These are phyloP conservation scores for Drosophila koepferae DNA, from an alignment of 2,888 invertebrate species.

Conservation along the genomic window DNA sequence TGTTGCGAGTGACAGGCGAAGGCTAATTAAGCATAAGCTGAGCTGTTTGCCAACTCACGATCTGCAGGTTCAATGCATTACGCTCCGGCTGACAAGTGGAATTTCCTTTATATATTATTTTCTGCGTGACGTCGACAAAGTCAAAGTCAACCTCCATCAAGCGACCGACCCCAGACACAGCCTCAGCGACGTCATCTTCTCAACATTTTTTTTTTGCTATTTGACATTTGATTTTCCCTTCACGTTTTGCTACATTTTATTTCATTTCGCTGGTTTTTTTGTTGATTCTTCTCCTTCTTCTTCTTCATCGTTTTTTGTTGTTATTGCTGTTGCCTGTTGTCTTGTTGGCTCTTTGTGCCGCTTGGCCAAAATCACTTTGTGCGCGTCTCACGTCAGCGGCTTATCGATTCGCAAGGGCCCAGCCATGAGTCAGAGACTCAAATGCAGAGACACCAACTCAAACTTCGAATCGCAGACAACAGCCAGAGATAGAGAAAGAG, in stretches of 20 bases:
- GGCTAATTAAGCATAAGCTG: slow-evolving; percentile 43
- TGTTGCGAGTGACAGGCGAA: slow-evolving; percentile 35
- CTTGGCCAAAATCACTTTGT: slow-evolving; percentile 37
- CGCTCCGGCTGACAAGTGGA: slow-evolving; percentile 65
- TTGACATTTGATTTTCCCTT: slow-evolving; percentile 77
- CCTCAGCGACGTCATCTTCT: slow-evolving; percentile 66
- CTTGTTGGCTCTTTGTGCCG: slow-evolving; percentile 10
- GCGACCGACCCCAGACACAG: slow-evolving; percentile 16
- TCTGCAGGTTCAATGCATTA: slow-evolving; percentile 74
- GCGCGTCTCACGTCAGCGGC: slow-evolving; percentile 61
- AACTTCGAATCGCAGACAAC: slow-evolving; percentile 16
- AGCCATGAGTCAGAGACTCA: slow-evolving; percentile 73
- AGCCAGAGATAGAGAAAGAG: not conserved
- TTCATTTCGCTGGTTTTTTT: slow-evolving; percentile 20
- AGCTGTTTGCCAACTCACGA: slow-evolving; percentile 58
- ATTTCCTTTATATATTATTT: slow-evolving; percentile 62
- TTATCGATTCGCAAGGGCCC: slow-evolving; percentile 70
- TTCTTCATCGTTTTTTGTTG: slow-evolving; percentile 36
- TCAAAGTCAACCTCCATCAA: slow-evolving; percentile 75
- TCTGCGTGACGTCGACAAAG: slow-evolving; percentile 62
- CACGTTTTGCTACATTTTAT: slow-evolving; percentile 21
- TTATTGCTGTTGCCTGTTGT: slow-evolving; percentile 24
- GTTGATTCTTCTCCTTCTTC: slow-evolving; percentile 1
- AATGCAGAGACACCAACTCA: slow-evolving; percentile 20
- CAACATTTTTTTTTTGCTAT: slow-evolving; percentile 57